A percentile compares a stretch with the other conserved stretches of the same genome.
Conservation (phyloP, 2,113 vertebrate species). For the Hypomesus transpacificus region DNA sequence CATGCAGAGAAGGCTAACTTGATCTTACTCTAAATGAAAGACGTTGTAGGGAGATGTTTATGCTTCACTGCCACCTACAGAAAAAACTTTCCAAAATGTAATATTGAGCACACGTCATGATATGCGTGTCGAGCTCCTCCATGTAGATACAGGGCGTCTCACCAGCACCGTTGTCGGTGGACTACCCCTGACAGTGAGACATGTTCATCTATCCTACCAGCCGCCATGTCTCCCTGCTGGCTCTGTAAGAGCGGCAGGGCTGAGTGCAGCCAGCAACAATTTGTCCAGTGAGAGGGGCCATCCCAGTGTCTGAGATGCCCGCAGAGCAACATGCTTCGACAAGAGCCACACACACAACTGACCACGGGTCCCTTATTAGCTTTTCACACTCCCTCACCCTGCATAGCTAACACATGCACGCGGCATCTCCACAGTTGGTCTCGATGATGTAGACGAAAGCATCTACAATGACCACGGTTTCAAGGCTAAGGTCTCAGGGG, state of each 20-base stretch:
- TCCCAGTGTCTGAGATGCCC: not conserved
- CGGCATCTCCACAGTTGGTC: too few relatives aligned
- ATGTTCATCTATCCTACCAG: conserved; percentile 47
- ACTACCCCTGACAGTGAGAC: conserved; percentile 26
- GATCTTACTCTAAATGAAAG: too few relatives aligned
- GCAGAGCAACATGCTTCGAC: not conserved
- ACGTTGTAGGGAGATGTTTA: too few relatives aligned
- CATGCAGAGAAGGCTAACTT: not conserved
- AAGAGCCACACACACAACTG: too few relatives aligned
- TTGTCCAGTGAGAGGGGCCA: not conserved
- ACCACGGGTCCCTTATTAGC: too few relatives aligned
- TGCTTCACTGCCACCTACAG: too few relatives aligned
- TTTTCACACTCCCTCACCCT: too few relatives aligned
- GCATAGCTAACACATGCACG: too few relatives aligned
- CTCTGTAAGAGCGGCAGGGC: not conserved
- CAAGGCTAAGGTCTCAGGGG: not conserved
- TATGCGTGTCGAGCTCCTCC: not conserved
- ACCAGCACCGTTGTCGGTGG: not conserved
- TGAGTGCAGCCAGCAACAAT: not conserved
- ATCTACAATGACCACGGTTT: too few relatives aligned
- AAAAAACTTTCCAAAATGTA: too few relatives aligned
- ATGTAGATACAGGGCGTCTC: conserved; percentile 6
- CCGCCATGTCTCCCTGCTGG: conserved; percentile 11
- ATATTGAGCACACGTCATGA: too few relatives aligned
- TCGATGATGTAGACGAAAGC: too few relatives aligned